These are phyloP conservation scores for Camptogramma bilineatum DNA, from an alignment of 2,888 invertebrate genomes.

Conservation along the genomic window DNA sequence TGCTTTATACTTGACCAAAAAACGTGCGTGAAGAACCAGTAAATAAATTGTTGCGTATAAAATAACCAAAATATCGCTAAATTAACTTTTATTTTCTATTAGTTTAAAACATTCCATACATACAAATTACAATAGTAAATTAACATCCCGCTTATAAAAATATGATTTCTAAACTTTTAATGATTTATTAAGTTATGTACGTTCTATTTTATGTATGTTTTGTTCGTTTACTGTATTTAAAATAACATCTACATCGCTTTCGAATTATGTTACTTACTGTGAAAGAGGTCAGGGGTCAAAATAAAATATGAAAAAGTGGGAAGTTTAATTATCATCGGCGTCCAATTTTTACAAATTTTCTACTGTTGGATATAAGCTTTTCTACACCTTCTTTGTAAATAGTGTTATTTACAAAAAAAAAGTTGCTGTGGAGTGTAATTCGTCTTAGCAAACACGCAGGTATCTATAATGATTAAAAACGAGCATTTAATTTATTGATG, in stretches of 20 bases:
- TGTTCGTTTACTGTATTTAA: constrained; percentile 12
- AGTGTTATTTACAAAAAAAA: not conserved
- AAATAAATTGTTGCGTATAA: not conserved
- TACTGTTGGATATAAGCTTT: not conserved
- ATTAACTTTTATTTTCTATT: not conserved
- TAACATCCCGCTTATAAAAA: constrained; percentile 25
- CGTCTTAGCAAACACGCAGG: not conserved
- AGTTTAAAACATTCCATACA: constrained; percentile 10
- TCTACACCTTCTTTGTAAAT: not conserved
- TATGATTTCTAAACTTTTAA: constrained; percentile 20
- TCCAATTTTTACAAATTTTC: not conserved
- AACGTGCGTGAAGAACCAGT: not conserved
- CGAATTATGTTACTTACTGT: not conserved
- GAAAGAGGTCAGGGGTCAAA: not conserved
- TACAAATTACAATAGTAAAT: constrained; percentile 8
- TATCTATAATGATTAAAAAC: not conserved
- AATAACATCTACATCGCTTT: not conserved
- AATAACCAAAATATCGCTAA: not conserved
- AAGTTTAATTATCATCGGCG: not conserved
- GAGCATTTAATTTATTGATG: not conserved
- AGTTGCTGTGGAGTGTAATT: not conserved
- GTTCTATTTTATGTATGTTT: constrained; percentile 21
- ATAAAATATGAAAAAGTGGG: not conserved
- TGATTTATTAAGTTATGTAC: constrained; percentile 2
- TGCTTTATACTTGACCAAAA: not conserved